Evolutionary conservation across 2,113 vertebrate genomes (phyloP).

Genomic region (Ardeotis arabs): DNA sequence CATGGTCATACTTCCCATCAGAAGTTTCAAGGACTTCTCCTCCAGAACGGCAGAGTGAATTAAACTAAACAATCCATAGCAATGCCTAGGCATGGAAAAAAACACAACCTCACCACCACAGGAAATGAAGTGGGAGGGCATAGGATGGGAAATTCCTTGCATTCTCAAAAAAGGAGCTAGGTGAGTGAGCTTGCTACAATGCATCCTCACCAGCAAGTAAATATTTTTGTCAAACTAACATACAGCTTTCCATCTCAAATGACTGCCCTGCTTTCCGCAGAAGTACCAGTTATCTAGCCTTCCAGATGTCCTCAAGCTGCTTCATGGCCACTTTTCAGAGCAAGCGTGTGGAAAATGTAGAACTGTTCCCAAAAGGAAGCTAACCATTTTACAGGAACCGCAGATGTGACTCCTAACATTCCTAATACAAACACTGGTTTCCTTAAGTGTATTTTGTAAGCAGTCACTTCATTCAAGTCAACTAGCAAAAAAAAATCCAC

Average conservation of each 20-base stretch:
- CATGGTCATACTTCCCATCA: not conserved
- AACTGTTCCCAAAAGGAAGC: not conserved
- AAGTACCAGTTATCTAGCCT: not conserved
- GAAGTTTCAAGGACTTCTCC: not conserved
- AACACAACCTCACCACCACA: not conserved
- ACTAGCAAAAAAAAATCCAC: not conserved
- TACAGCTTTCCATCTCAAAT: not conserved
- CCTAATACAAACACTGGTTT: not conserved
- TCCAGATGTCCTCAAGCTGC: conserved; percentile 10
- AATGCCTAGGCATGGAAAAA: not conserved
- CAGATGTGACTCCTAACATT: not conserved
- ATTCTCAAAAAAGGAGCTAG: not conserved
- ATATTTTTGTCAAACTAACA: not conserved
- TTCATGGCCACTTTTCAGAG: not conserved
- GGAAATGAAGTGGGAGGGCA: not conserved
- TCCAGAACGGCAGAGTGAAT: not conserved
- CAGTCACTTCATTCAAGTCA: not conserved
- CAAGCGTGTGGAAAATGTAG: not conserved
- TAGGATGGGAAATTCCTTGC: accelerated
- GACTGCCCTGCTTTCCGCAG: not conserved
- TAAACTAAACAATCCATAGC: not conserved
- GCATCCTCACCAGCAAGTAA: not conserved
- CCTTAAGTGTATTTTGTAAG: not conserved
- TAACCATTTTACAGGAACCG: not conserved
- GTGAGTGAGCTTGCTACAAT: not conserved